Conservation (phyloP, 1,140 invertebrate genomes). For the Araneus ventricosus region DNA sequence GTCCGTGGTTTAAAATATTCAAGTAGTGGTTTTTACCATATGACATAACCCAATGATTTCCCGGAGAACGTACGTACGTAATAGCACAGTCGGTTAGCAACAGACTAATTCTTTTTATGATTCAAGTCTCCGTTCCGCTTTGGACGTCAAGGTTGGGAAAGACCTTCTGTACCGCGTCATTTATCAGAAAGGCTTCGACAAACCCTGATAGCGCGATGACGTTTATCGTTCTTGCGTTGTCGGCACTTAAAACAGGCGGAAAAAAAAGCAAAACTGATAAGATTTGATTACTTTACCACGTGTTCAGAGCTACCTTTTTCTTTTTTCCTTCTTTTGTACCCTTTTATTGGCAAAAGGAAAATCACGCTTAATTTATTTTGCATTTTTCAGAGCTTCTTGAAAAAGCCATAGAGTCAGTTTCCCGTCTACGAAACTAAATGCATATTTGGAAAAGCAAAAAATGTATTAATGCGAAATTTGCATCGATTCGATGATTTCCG, state of each 20-base stretch:
- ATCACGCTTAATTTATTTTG: not conserved
- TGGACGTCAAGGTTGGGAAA: constrained; percentile 22
- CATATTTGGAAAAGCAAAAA: not conserved
- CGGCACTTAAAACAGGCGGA: not conserved
- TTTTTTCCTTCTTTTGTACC: not conserved
- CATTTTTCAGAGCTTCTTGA: not conserved
- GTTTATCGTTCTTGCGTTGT: not conserved
- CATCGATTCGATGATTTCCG: not conserved
- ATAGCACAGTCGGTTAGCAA: not conserved
- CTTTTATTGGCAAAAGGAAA: not conserved
- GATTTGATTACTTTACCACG: not conserved
- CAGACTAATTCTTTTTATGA: not conserved
- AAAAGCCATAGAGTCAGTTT: not conserved
- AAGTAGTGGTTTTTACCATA: not conserved
- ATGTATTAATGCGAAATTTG: not conserved
- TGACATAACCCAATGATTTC: constrained; percentile 3
- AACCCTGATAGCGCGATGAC: not conserved
- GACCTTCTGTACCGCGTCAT: not conserved
- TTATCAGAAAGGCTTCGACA: not conserved
- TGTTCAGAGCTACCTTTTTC: too few relatives aligned
- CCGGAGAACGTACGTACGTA: not conserved
- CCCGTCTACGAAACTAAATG: not conserved
- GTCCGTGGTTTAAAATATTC: not conserved
- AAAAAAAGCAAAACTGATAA: not conserved
- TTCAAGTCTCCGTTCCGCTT: not conserved